Evolutionary conservation across 2,888 invertebrate species (phyloP), one percentile per base, ranked within the genome.

Genomic region (Drosophila mimetica): DNA sequence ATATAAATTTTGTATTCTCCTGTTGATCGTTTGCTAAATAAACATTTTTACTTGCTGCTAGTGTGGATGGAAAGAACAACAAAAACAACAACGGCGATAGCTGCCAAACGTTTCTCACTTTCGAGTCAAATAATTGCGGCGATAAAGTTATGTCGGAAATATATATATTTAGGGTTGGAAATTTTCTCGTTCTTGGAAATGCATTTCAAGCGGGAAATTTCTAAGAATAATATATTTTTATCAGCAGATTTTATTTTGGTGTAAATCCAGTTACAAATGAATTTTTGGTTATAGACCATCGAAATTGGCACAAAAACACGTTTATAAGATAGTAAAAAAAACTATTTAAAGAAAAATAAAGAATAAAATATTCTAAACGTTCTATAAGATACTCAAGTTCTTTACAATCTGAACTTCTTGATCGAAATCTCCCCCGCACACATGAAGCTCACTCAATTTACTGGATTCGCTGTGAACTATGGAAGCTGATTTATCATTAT

Each of bases 11-110:
- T 64, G 63, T 79, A 65, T 79, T 83, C 75, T 86, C 86, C 67
- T 77, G 82, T 78, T 88, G 88, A 87, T 83, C 80, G 88, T 86
- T 86, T 86, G 77, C 80, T 86, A 83, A 83, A 83, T 75, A 83
- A 83, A 83, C 83, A 83, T 75, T 80, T 81, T 84, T 53, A 64
- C 78, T 61, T 59, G 41, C 52, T 61, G 18, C 44, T 30, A 39
- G 53, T 47, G 30, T 37, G 22, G 36, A 37, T 32, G 25, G 36
- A 14, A 70, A 67, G 50, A 30, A 30, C 30, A 30, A 53, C 70
- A 61, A 20, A 47, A 39, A 60, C 59, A 53, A 37, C 30, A 48
- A 8, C 6, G 4, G 47, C 47, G 11, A 48, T 28, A 9, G 14
- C 57, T 32, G 61, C 32, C 39, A 52, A 53, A 61, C 47, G 52